Percentiles rank a stretch among this genome's conserved stretches.
These are phyloP conservation scores for Oligia fasciuncula DNA, from an alignment of 2,888 invertebrate genomes.

Conservation along the genomic window DNA sequence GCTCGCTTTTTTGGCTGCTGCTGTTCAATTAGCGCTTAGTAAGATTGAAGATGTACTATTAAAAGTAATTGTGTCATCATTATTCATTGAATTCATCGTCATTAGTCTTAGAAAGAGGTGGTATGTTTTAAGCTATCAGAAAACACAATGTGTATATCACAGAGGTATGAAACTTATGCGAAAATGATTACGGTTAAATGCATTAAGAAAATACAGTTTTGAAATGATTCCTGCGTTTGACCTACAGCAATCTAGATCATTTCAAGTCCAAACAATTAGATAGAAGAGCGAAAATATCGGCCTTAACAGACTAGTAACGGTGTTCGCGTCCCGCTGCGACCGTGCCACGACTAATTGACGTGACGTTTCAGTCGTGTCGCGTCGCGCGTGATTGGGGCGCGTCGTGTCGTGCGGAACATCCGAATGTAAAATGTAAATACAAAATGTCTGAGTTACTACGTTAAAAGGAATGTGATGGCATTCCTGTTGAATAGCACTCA, in stretches of 20 bases:
- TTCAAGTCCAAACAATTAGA: conserved; percentile 11
- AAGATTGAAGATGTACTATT: conserved; percentile 13
- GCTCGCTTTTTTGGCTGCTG: conserved; percentile 1
- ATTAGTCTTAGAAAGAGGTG: neutral
- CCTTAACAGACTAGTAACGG: conserved; percentile 48
- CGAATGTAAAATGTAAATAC: conserved; percentile 39
- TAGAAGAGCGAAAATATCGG: conserved; percentile 43
- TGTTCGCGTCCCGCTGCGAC: conserved; percentile 51
- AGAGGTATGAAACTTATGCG: neutral
- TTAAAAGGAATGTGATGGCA: conserved; percentile 20
- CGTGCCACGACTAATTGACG: conserved; percentile 69
- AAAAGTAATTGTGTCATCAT: neutral
- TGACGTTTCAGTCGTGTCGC: conserved; percentile 51
- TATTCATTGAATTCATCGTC: conserved; percentile 1
- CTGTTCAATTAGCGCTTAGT: conserved; percentile 4
- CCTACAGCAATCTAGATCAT: conserved; percentile 12
- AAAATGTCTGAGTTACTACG: conserved; percentile 11
- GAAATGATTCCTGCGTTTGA: neutral
- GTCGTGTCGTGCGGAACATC: conserved; percentile 58
- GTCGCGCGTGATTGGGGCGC: conserved; percentile 56
- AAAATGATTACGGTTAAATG: neutral
- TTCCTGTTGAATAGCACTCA: neutral
- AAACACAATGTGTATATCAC: too few relatives aligned
- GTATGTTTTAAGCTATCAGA: too few relatives aligned
- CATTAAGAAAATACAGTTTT: neutral